Base-by-base conservation (phyloP, 2,888 invertebrate species). In the Resseliella maxima region DNA sequence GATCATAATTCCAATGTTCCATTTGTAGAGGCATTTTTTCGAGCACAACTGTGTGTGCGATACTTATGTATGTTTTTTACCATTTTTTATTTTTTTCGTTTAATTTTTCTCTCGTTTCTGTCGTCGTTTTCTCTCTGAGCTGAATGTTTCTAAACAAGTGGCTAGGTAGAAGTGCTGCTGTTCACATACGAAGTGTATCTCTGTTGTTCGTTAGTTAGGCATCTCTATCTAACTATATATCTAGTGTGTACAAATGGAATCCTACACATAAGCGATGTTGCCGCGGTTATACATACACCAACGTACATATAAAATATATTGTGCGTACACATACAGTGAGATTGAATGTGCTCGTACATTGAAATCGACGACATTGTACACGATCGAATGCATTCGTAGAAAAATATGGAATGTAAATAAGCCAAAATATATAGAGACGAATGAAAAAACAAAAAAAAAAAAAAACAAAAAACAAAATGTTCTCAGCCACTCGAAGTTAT, bases 121-220 rank as follows among this genome's bases (percentile, higher is more conserved):
- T n/a, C n/a, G n/a, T n/a, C n/a, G n/a, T n/a, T n/a, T n/a, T n/a
- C n/a, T n/a, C n/a, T n/a, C n/a, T n/a, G n/a, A n/a, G 8, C 18
- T 18, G 72, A 72, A 72, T 35, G 72, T 35, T n/a, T 72, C 31
- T 72, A 72, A 72, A 72, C 72, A 72, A 72, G 72, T 72, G 72
- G 72, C 72, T 21, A 72, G 72, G 72, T 72, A 72, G 72, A 72
- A 72, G 72, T 72, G 72, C 35, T 72, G 24, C 15, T 0, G 15
- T n/a, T 72, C 72, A 72, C 72, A 72, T 72, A 72, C 18, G 72
- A 50, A 21, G 27, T 18, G 15, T 59, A 2, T 1, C 59, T 59
- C 12, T 59, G 24, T 59, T n/a, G 27, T n/a, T 59, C 59, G 15
- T 12, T 6, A 50, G 46, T 50, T 59, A 24, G 27, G 59, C 59